A percentile compares a stretch with the other conserved stretches of the same genome.
phyloP scores from a whole-genome alignment of 1,140 invertebrate genomes.

The Portunus trituberculatus region DNA sequence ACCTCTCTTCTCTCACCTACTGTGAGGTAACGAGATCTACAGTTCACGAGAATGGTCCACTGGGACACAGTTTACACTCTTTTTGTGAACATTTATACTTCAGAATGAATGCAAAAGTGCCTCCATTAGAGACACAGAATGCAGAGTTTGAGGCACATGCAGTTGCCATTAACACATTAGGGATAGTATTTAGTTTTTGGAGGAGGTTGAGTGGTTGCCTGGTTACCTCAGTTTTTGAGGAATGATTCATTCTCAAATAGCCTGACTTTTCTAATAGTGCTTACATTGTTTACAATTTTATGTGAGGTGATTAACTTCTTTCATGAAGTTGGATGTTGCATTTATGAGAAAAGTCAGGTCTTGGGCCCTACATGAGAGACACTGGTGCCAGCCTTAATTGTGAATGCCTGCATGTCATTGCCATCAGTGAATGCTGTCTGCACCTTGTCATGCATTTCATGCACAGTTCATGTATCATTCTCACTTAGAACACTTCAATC shows the following conservation, averaged over 20 bases:
- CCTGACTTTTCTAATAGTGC: conserved; percentile 65
- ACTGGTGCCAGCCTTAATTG: conserved; percentile 69
- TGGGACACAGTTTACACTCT: conserved; percentile 74
- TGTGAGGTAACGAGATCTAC: conserved; percentile 74
- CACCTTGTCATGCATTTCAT: conserved; percentile 59
- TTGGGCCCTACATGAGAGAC: conserved; percentile 74
- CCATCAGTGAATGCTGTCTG: conserved; percentile 59
- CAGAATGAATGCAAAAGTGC: conserved; percentile 71
- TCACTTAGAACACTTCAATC: conserved; percentile 32
- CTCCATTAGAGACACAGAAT: conserved; percentile 75
- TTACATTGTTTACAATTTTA: neutral
- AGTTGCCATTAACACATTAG: conserved; percentile 68
- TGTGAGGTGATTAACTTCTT: neutral
- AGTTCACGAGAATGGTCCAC: conserved; percentile 69
- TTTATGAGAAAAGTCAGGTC: conserved; percentile 61
- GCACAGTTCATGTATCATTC: conserved; percentile 57
- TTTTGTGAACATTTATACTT: conserved; percentile 75
- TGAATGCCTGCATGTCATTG: conserved; percentile 52
- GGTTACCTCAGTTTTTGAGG: conserved; percentile 71
- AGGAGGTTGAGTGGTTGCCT: conserved; percentile 74
- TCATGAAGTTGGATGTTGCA: conserved; percentile 16
- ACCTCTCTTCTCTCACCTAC: conserved; percentile 72
- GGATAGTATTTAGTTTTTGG: conserved; percentile 69
- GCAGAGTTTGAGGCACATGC: conserved; percentile 61
- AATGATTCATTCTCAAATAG: conserved; percentile 61